Percentiles rank a stretch among this genome's conserved stretches.
These are phyloP conservation scores for Microctonus aethiopoides DNA, from an alignment of 2,888 invertebrate genomes.

Conservation along the genomic window DNA sequence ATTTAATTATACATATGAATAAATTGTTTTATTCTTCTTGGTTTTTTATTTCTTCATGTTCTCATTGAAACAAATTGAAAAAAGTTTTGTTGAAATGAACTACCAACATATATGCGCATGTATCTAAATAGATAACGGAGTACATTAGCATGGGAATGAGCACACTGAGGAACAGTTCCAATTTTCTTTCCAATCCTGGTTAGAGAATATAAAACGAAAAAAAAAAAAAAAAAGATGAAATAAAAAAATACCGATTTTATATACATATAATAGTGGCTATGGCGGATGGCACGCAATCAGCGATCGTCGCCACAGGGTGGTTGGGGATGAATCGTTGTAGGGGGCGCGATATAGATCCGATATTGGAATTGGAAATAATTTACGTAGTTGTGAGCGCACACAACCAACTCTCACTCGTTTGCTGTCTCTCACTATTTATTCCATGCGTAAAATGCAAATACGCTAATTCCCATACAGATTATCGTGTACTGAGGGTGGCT, in stretches of 20 bases:
- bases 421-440: slow-evolving; percentile 12
- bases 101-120: neutral
- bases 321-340: no score
- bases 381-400: slow-evolving; percentile 36
- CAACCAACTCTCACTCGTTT: neutral
- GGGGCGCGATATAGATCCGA: slow-evolving; percentile 10
- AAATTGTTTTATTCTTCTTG: neutral
- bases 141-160: slow-evolving; percentile 31
- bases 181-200: slow-evolving; percentile 17
- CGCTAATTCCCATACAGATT: slow-evolving; percentile 52
- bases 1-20: neutral
- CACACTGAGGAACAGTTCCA: slow-evolving; percentile 8
- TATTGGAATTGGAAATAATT: slow-evolving; percentile 49
- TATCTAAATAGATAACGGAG: slow-evolving; percentile 6
- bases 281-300: slow-evolving; percentile 24
- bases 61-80: slow-evolving; percentile 17
- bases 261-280: slow-evolving; percentile 22
- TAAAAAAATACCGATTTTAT: slow-evolving; percentile 25
- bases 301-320: slow-evolving; percentile 11
- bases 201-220: slow-evolving; percentile 21
- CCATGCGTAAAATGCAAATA: slow-evolving; percentile 49
- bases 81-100: slow-evolving; percentile 14
- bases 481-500: slow-evolving; percentile 32
- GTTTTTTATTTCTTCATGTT: neutral
- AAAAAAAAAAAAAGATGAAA: slow-evolving; percentile 25